phyloP scores from a whole-genome alignment of 1,140 invertebrate species.

The Scylla paramamosain region DNA sequence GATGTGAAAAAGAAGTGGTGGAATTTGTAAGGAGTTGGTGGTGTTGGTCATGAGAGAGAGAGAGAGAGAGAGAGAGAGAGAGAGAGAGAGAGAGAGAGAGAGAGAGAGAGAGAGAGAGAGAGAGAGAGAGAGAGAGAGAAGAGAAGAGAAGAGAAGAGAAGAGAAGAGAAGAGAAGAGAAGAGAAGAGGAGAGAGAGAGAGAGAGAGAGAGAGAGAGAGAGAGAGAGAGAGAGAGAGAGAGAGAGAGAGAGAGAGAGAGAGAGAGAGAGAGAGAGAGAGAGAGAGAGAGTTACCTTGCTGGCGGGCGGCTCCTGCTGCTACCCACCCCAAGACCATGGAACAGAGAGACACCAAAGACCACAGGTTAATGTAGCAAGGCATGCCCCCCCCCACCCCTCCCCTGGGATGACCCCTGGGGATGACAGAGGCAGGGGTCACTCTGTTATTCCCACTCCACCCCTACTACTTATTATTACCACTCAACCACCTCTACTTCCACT shows the following conservation, averaged over 20 bases:
- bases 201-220: neutral
- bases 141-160: neutral
- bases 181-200: neutral
- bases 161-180: slow-evolving; percentile 12
- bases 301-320: slow-evolving; percentile 42
- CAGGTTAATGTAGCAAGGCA: slow-evolving; percentile 50
- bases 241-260: slow-evolving; percentile 18
- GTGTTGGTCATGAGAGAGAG: neutral
- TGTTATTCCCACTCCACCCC: neutral
- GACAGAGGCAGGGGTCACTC: neutral
- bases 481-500: neutral
- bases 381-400: slow-evolving; percentile 17
- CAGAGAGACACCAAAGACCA: slow-evolving; percentile 30
- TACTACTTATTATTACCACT: neutral
- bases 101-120: neutral
- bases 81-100: neutral
- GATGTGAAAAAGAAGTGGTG: neutral
- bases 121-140: neutral
- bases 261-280: slow-evolving; percentile 42
- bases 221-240: slow-evolving; percentile 18
- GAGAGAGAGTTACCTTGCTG: neutral
- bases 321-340: slow-evolving; percentile 27
- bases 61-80: slow-evolving; percentile 4
- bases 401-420: neutral
- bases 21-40: no score